Percentiles rank a stretch among this genome's conserved stretches.
Conservation (phyloP, 2,888 invertebrate genomes). For the Rhingia rostrata region DNA sequence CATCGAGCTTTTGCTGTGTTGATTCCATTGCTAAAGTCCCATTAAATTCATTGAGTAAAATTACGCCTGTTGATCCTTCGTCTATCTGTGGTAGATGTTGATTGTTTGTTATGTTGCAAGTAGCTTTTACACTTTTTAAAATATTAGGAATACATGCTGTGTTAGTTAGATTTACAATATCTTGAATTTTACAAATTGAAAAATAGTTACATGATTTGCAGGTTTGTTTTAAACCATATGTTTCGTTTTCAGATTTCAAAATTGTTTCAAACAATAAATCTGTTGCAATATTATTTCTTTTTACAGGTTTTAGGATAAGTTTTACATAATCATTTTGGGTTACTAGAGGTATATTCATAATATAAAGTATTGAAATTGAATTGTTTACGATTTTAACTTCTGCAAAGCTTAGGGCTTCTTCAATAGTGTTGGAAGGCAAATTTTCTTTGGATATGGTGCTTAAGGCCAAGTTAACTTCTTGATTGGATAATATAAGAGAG, state of each 20-base stretch:
- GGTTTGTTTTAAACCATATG: too few species aligned
- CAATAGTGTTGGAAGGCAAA: conserved; percentile 26
- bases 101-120: conserved; percentile 25
- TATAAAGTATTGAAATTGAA: conserved; percentile 24
- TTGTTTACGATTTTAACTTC: conserved; percentile 39
- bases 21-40: conserved; percentile 20
- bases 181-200: conserved; percentile 45
- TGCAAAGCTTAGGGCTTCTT: conserved; percentile 32
- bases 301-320: conserved; percentile 28
- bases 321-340: conserved; percentile 14
- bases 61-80: conserved; percentile 32
- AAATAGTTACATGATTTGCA: conserved; percentile 29
- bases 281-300: conserved; percentile 33
- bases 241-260: too few species aligned
- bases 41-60: conserved; percentile 44
- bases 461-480: too few species aligned
- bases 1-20: conserved; percentile 19
- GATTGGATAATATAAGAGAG: too few species aligned
- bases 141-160: conserved; percentile 36
- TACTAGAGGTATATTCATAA: conserved; percentile 25
- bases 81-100: conserved; percentile 42
- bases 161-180: conserved; percentile 39
- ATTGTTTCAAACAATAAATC: too few species aligned
- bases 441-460: conserved; percentile 51
- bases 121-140: conserved; percentile 38